Evolutionary conservation across 2,113 vertebrate species (phyloP).

Genomic region (Calidris pygmaea): DNA sequence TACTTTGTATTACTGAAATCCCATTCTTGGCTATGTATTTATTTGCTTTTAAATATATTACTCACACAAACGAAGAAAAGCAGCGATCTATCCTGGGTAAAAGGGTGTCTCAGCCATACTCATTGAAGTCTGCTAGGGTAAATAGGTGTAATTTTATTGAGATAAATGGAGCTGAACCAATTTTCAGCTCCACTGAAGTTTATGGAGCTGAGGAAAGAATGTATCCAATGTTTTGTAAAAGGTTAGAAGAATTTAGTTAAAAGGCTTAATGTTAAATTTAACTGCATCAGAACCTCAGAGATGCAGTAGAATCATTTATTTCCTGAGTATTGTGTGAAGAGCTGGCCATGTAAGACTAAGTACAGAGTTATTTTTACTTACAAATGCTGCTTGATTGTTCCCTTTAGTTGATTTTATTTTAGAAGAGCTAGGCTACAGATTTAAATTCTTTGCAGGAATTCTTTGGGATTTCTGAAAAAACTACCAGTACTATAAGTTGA

Average conservation of each 20-base stretch:
- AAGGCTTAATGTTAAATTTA: background rate
- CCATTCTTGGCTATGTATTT: background rate
- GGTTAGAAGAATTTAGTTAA: background rate
- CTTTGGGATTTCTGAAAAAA: background rate
- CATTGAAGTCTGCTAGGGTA: background rate
- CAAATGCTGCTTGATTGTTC: background rate
- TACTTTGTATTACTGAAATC: background rate
- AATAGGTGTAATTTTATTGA: constrained; percentile 18
- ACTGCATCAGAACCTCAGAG: background rate
- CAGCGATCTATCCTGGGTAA: background rate
- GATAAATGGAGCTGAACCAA: constrained; percentile 40
- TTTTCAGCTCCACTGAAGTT: constrained; percentile 42
- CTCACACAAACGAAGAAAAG: background rate
- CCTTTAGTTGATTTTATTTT: background rate
- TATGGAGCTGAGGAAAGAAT: background rate
- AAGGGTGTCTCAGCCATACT: background rate
- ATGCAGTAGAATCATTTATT: background rate
- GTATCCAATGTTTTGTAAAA: constrained; percentile 12
- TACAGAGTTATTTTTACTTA: background rate
- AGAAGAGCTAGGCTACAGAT: background rate
- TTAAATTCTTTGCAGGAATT: background rate
- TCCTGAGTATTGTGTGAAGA: background rate
- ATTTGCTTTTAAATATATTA: background rate
- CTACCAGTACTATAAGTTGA: background rate
- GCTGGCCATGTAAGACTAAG: background rate